Conservation (phyloP, 1,140 invertebrate genomes). For the Hyposmocoma kahamanoa region DNA sequence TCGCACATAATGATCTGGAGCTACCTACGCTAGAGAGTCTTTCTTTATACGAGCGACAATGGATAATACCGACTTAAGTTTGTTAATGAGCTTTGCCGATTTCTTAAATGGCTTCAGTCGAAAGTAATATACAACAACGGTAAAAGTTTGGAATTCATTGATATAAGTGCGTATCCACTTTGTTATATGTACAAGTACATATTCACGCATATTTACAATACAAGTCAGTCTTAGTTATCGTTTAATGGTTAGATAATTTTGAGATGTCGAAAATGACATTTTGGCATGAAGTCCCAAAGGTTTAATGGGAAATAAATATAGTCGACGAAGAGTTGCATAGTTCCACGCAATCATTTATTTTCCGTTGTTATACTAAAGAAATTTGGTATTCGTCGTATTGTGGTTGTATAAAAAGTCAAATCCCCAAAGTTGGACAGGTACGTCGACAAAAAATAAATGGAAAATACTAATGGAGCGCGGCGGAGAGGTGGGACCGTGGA, state of each 20-base stretch:
- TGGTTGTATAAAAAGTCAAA: constrained; percentile 59
- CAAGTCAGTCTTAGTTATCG: too few species aligned
- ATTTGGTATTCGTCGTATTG: constrained; percentile 69
- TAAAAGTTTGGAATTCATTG: too few species aligned
- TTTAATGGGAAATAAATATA: constrained; percentile 60
- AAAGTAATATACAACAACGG: too few species aligned
- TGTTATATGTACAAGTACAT: too few species aligned
- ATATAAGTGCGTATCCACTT: too few species aligned
- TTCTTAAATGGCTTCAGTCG: not conserved
- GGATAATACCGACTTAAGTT: too few species aligned
- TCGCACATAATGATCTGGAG: constrained; percentile 13
- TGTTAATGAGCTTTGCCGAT: not conserved
- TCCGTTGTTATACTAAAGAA: constrained; percentile 58
- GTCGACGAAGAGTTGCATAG: constrained; percentile 37
- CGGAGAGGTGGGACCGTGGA: constrained; percentile 48
- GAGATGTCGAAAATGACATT: too few species aligned
- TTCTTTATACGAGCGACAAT: constrained; percentile 10
- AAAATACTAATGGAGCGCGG: constrained; percentile 70
- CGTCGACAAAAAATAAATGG: constrained; percentile 73
- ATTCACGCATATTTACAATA: too few species aligned
- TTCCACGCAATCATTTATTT: constrained; percentile 63
- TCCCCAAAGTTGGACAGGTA: constrained; percentile 67
- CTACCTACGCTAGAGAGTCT: constrained; percentile 20
- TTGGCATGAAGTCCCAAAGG: constrained; percentile 20
- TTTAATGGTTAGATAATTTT: too few species aligned